Conservation (phyloP, 2,113 vertebrate species). For the Ochotona curzoniae region DNA sequence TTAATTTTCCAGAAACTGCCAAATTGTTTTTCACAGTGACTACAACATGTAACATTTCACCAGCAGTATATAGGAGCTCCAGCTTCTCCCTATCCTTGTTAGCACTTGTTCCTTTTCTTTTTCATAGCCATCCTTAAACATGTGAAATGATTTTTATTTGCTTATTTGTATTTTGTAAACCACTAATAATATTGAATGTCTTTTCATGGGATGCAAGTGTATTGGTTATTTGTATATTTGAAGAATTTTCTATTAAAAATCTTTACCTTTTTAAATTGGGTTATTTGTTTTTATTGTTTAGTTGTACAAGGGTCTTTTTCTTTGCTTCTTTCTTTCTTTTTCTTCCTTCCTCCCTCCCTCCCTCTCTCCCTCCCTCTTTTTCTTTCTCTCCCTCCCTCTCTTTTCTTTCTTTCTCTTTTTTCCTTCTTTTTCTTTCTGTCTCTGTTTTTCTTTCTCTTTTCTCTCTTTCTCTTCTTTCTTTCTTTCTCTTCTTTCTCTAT, state of each 20-base stretch:
- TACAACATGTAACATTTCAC: neutral
- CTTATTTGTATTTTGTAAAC: constrained; percentile 5
- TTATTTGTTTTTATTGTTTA: constrained; percentile 39
- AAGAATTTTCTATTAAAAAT: constrained; percentile 6
- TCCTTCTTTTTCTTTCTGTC: too few relatives aligned
- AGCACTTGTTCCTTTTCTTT: neutral
- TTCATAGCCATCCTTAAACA: neutral
- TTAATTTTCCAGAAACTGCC: neutral
- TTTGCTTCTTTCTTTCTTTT: neutral
- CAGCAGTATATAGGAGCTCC: neutral
- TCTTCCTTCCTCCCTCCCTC: too few relatives aligned
- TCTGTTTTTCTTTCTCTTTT: too few relatives aligned
- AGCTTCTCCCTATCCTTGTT: neutral
- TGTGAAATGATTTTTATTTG: neutral
- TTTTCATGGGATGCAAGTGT: neutral
- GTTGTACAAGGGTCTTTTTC: neutral
- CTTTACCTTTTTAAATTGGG: neutral
- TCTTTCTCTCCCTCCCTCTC: too few relatives aligned
- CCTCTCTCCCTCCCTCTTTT: too few relatives aligned
- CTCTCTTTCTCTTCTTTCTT: too few relatives aligned
- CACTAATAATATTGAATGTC: neutral
- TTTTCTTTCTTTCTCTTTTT: too few relatives aligned
- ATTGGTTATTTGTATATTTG: neutral
- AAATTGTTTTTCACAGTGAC: neutral
- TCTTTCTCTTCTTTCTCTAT: too few relatives aligned